Evolutionary conservation across 2,797 vertebrate species (phyloP).

Genomic region (Acrossocheilus wenchowensis): DNA sequence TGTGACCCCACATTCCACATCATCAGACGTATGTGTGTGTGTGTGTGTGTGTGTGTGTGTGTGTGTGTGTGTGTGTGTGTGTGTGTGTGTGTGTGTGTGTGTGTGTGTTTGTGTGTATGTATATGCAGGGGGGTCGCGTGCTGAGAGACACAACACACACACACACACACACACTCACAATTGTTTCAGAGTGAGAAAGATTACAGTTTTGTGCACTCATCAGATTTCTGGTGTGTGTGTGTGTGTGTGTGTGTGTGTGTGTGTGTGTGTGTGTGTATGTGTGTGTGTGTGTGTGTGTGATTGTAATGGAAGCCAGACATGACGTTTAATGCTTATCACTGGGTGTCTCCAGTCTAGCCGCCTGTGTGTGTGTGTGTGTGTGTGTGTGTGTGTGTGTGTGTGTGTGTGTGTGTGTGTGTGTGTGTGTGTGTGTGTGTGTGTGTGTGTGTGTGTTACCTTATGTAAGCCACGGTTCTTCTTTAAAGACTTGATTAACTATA

Average conservation of each 20-base stretch:
- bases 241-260: conserved; percentile 19
- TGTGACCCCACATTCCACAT: conserved; percentile 34
- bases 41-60: too few relatives aligned
- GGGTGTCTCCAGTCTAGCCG: conserved; percentile 74
- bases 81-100: neutral
- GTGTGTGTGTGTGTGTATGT: too few relatives aligned
- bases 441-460: conserved; percentile 11
- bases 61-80: too few relatives aligned
- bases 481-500: neutral
- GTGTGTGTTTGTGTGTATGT: neutral
- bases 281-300: conserved; percentile 16
- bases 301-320: conserved; percentile 78
- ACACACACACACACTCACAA: neutral
- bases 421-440: conserved; percentile 18
- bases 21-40: neutral
- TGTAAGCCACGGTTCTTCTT: neutral
- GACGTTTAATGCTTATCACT: conserved; percentile 75
- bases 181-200: conserved; percentile 20
- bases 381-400: too few relatives aligned
- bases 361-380: conserved; percentile 8
- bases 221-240: neutral
- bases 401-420: too few relatives aligned
- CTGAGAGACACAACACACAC: conserved; percentile 24
- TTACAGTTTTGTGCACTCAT: conserved; percentile 18
- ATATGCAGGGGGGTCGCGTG: neutral